Base-by-base conservation (phyloP, 1,140 invertebrate genomes). In the Hylyphantes graminicola region DNA sequence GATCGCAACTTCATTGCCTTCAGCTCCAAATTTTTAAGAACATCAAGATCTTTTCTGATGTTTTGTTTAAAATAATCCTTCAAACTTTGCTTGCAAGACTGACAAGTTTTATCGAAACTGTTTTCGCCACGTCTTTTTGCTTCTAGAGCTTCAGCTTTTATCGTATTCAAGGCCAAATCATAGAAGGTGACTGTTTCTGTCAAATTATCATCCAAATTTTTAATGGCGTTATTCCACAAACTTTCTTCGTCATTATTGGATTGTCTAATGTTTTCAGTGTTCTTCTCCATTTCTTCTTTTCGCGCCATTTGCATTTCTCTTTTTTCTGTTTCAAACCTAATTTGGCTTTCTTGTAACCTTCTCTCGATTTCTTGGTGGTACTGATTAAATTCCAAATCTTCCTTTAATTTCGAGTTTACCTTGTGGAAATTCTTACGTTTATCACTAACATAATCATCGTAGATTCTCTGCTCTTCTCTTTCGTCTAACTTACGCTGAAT, bases 81-180 rank as follows among this genome's bases (percentile, higher is more conserved):
- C 0, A 80, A 10, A 8, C 61, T 70, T 8, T 80, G 15, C 17
- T 70, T 70, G 13, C 54, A 80, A 9, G 65, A 59, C 19, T 10
- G 7, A 50, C 78, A 80, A 0, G 21, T 57, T 17, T 70, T 51
- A 7, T 21, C 53, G n/a, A 70, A 80, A 7, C 19, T n/a, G 19
- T 35, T 51, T 35, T 67, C 50, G 0, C 9, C 51, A 19, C 17
- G 15, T 8, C 54, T 53, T n/a, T 48, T 80, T 0, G 12, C 19
- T 61, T 80, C 77, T 11, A 50, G 13, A 8, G 78, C 67, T 59
- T 80, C 54, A 5, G 9, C 19, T 17, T 80, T 11, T 13, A 80
- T 51, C 2, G 65, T 50, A 12, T 70, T n/a, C 0, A 50, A 13
- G 8, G 54, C 65, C n/a, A 80, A 6, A 2, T 67, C 53, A 19